Evolutionary conservation across 35 echinoderm and acorn worm genomes (phyloP).

Genomic region (Eucidaris tribuloides): DNA sequence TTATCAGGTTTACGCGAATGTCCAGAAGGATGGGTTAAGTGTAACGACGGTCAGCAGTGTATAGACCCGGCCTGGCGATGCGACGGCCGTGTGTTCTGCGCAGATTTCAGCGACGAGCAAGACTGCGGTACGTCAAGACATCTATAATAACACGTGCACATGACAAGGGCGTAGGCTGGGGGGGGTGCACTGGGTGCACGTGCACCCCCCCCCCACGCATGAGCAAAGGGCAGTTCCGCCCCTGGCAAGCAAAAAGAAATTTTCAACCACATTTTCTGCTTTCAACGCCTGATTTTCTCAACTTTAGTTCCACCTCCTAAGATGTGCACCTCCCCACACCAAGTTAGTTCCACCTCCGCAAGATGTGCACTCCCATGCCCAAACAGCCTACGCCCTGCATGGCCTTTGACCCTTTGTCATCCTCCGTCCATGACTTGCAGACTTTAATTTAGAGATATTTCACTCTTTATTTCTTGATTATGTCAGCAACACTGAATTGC

Average conservation of each 20-base stretch:
- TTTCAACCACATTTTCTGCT: too few species aligned
- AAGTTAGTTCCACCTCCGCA: too few species aligned
- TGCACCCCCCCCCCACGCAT: too few species aligned
- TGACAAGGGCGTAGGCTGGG: neutral
- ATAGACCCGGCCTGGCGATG: conserved; percentile 1
- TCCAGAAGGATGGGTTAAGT: conserved; percentile 16
- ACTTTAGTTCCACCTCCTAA: too few species aligned
- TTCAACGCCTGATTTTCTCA: too few species aligned
- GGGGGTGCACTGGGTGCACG: too few species aligned
- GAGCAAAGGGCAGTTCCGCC: neutral
- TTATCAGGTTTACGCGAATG: neutral
- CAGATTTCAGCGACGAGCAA: conserved; percentile 32
- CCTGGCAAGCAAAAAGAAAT: too few species aligned
- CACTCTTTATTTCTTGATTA: neutral
- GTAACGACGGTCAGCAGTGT: conserved; percentile 35
- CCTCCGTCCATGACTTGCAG: neutral
- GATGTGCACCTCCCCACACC: too few species aligned
- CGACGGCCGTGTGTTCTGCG: conserved; percentile 33
- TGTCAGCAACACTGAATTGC: neutral
- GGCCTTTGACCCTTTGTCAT: neutral
- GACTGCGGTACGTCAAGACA: neutral
- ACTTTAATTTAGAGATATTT: neutral
- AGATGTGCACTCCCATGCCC: too few species aligned
- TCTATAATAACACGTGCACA: neutral
- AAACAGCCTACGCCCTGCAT: too few species aligned